Evolutionary conservation across 1,140 invertebrate genomes (phyloP).

Genomic region (Augochlora pura): DNA sequence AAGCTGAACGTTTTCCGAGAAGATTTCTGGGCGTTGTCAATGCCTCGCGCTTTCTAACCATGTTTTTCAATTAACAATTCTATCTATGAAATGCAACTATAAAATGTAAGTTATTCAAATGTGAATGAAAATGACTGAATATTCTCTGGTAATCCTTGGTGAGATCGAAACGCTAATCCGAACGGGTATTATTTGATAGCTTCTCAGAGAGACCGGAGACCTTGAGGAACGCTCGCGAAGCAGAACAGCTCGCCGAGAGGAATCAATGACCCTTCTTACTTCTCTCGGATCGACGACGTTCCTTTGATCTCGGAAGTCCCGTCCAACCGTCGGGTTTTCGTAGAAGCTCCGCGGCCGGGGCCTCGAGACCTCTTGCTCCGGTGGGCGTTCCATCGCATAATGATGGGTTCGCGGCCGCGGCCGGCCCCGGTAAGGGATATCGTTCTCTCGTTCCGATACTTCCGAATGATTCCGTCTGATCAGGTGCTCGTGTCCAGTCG

Average conservation of each 20-base stretch:
- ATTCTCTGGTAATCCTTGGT: background rate
- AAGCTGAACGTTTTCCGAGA: background rate
- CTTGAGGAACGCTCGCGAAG: background rate
- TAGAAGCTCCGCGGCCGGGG: constrained; percentile 77
- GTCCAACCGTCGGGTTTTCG: constrained; percentile 71
- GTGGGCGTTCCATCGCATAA: constrained; percentile 69
- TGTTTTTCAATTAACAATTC: too few species aligned
- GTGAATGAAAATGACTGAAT: background rate
- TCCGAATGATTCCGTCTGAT: constrained; percentile 73
- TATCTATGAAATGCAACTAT: too few species aligned
- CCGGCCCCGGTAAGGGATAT: constrained; percentile 67
- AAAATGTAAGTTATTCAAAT: too few species aligned
- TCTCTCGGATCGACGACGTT: constrained; percentile 69
- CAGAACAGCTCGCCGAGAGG: background rate
- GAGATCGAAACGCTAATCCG: background rate
- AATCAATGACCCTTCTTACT: constrained; percentile 60
- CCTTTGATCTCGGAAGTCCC: constrained; percentile 72
- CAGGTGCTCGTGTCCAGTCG: constrained; percentile 68
- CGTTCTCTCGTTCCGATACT: constrained; percentile 69
- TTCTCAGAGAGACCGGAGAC: background rate
- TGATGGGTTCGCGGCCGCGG: constrained; percentile 73
- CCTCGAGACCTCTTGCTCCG: constrained; percentile 71
- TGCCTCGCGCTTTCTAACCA: too few species aligned
- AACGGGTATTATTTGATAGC: background rate
- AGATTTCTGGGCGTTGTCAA: background rate